Evolutionary conservation across 2,888 invertebrate species (phyloP).

Genomic region (Drosophila flavopinicola): DNA sequence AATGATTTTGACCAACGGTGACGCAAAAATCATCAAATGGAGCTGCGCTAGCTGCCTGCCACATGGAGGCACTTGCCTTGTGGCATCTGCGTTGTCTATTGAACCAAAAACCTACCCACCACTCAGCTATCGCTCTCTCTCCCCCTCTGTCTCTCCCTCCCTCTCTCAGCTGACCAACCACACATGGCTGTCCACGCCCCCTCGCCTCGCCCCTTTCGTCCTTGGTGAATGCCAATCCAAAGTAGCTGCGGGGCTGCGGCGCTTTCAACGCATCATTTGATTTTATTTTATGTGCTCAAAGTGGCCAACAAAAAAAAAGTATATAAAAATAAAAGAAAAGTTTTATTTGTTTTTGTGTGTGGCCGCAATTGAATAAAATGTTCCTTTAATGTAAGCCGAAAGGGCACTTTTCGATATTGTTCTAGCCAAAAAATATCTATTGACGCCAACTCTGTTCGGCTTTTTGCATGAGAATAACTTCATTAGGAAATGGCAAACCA

Average conservation of each 20-base stretch:
- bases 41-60: slow-evolving; percentile 6
- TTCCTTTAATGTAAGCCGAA: slow-evolving; percentile 71
- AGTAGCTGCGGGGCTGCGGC: slow-evolving; percentile 66
- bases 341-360: slow-evolving; percentile 81
- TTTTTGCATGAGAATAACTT: slow-evolving; percentile 50
- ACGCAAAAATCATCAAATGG: slow-evolving; percentile 79
- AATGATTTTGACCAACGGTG: slow-evolving; percentile 80
- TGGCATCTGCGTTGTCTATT: slow-evolving; percentile 69
- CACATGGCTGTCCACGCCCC: slow-evolving; percentile 34
- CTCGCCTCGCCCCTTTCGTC: background rate
- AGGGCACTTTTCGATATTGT: slow-evolving; percentile 51
- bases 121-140: no score
- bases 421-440: slow-evolving; percentile 36
- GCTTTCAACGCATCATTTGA: slow-evolving; percentile 78
- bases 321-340: slow-evolving; percentile 59
- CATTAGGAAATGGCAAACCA: slow-evolving; percentile 30
- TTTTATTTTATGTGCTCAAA: slow-evolving; percentile 80
- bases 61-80: slow-evolving; percentile 27
- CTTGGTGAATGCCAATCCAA: slow-evolving; percentile 28
- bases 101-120: slow-evolving; percentile 61
- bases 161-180: slow-evolving; percentile 43
- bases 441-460: slow-evolving; percentile 21
- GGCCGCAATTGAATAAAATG: slow-evolving; percentile 83
- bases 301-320: slow-evolving; percentile 55
- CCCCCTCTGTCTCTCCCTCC: no score